A percentile compares a stretch with the other conserved stretches of the same genome.
Conservation (phyloP, 2,113 vertebrate species). For the Chlorodrepanis virens region DNA sequence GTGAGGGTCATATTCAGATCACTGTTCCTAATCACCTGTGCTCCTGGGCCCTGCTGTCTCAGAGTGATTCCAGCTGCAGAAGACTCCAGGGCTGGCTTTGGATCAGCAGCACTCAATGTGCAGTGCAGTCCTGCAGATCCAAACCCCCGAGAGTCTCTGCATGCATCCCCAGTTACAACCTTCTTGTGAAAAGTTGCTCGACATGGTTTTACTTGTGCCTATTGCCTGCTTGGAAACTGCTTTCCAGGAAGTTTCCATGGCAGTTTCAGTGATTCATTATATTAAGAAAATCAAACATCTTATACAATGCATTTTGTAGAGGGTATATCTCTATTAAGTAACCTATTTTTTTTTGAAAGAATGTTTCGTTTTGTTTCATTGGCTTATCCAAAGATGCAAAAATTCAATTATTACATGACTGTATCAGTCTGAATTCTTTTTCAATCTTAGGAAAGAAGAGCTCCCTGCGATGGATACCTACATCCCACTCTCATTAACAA, state of each 20-base stretch:
- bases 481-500: neutral
- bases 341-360: neutral
- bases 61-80: neutral
- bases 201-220: neutral
- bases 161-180: rapidly evolving
- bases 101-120: rapidly evolving
- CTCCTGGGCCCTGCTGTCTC: neutral
- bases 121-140: neutral
- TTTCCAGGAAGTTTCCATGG: neutral
- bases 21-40: neutral
- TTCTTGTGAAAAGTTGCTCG: neutral
- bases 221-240: neutral
- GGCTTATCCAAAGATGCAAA: neutral
- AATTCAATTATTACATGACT: neutral
- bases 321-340: neutral
- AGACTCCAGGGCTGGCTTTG: no score
- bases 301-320: neutral
- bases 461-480: neutral
- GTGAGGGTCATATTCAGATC: neutral
- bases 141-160: neutral
- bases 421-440: neutral
- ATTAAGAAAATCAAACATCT: neutral
- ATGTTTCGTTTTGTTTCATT: neutral
- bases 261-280: neutral
- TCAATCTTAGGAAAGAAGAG: neutral